phyloP scores from a whole-genome alignment of 2,888 invertebrate species.

The Oxycera nigricornis region DNA sequence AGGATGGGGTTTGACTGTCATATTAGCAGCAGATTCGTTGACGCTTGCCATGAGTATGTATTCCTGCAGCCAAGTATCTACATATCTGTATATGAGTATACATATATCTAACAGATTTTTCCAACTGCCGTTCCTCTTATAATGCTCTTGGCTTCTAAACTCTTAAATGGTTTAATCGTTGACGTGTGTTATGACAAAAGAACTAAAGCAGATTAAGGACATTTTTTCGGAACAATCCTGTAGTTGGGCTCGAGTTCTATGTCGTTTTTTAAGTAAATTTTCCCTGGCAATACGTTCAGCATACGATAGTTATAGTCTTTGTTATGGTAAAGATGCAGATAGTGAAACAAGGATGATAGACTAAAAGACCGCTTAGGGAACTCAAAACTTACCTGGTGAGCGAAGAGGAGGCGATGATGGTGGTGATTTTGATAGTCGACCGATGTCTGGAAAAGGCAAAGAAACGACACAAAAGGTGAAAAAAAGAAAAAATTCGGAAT shows the following conservation, averaged over 20 bases:
- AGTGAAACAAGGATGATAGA: constrained; percentile 20
- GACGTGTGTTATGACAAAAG: constrained; percentile 50
- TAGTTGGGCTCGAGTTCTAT: not conserved
- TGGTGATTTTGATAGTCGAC: constrained; percentile 61
- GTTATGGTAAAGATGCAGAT: constrained; percentile 43
- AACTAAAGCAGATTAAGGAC: constrained; percentile 46
- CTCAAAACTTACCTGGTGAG: constrained; percentile 56
- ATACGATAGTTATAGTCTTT: constrained; percentile 4
- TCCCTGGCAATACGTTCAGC: not conserved
- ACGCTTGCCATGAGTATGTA: not conserved
- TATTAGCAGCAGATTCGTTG: not conserved
- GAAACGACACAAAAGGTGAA: constrained; percentile 30
- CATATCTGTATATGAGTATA: no score
- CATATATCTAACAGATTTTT: no score
- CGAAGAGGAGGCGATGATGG: constrained; percentile 54
- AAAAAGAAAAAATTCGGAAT: constrained; percentile 40
- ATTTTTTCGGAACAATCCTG: constrained; percentile 34
- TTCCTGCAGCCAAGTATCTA: not conserved
- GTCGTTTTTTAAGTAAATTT: constrained; percentile 28
- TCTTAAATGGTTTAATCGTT: constrained; percentile 42
- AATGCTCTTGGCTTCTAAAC: constrained; percentile 7
- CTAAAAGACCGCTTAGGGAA: constrained; percentile 39
- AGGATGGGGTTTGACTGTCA: constrained; percentile 1
- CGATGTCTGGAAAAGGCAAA: constrained; percentile 56
- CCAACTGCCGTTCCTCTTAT: not conserved